Base-by-base conservation (phyloP, 2,888 invertebrate genomes). In the Ophioninae sp. region DNA sequence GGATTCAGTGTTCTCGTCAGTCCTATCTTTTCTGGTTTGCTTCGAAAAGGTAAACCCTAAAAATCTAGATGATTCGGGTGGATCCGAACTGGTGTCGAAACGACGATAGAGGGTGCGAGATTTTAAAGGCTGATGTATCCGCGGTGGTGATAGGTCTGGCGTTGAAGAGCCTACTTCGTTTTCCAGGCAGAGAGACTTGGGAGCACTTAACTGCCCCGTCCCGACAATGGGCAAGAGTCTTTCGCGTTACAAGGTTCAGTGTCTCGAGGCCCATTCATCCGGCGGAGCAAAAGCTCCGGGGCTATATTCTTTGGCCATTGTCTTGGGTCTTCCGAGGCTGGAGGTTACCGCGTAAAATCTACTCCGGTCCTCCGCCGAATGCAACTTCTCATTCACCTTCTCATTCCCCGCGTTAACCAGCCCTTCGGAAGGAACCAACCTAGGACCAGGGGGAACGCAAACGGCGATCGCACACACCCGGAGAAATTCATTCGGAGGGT, bases 221-320 rank as follows among this genome's bases (percentile, higher is more conserved):
- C 81, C 87, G 88, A 91, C 91, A 92, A 92, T 92, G 89, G 50
- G 90, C 57, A 76, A 64, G 39, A 68, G 84, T 90, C 89, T 89
- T 91, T 89, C 89, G 90, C 90, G 91, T 91, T 91, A 91, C 89
- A 89, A 89, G 90, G 89, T 89, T 91, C 90, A 90, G 89, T 91
- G 91, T 91, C 92, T 92, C 88, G 89, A 90, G 91, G 91, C 91
- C 91, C 90, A 91, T 91, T 91, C 91, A 91, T 91, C 91, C 91
- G 91, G 85, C 85, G 79, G 69, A 82, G 68, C 73, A 84, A 81
- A 81, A 20, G 88, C 90, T 90, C 89, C 84, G 81, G 64, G 90
- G 90, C 89, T 21, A 20, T 87, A 91, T 91, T 91, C 91, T 91
- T 91, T 87, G 87, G 73, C 90, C 87, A 91, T 91, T 91, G 91